Evolutionary conservation across 2,888 invertebrate species (phyloP), one percentile per base, ranked within the genome.

Genomic region (Callyntrura guangdongensis): DNA sequence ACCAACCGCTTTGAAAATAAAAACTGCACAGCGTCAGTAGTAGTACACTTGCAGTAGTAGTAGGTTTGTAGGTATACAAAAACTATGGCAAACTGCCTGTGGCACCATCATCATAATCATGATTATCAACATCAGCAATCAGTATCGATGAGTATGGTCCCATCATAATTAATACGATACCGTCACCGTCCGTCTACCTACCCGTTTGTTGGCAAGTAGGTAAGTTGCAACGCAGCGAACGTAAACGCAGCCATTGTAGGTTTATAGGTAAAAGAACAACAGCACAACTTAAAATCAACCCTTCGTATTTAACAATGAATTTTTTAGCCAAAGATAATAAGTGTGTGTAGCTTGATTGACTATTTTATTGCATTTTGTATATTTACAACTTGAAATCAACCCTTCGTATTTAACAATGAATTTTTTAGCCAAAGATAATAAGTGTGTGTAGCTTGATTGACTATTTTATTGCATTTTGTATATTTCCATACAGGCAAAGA

Each of bases 111-210:
- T 72, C 72, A 72, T 72, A 72, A 72, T 72, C 74, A 74, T 47
- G 20, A 22, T 36, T 36, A 36, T 36, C 36, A 36, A 36, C 36
- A 36, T 36, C 36, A 36, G 6, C 36, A 36, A 36, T 36, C 36
- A 36, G 6, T 6, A 36, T 36, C n/a, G 22, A 67, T 27, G 67
- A 36, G 36, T 27, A 67, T 27, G 25, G 67, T 67, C 22, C 36
- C 27, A 69, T 84, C 84, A 53, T 84, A 84, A 84, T 84, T 84
- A 84, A 53, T 69, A 49, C n/a, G 84, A 84, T 84, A 84, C 84
- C 74, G 67, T 69, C 67, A 72, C 72, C 72, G 74, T 47, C 49
- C 6, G 49, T 36, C 69, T 84, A 84, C 84, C 84, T 84, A 53
- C 69, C 53, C 14, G 84, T 67, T 64, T 8, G 56, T 74, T 12